These are phyloP conservation scores for Nyctalus aviator DNA, from an alignment of 2,797 vertebrate species.

Conservation along the genomic window DNA sequence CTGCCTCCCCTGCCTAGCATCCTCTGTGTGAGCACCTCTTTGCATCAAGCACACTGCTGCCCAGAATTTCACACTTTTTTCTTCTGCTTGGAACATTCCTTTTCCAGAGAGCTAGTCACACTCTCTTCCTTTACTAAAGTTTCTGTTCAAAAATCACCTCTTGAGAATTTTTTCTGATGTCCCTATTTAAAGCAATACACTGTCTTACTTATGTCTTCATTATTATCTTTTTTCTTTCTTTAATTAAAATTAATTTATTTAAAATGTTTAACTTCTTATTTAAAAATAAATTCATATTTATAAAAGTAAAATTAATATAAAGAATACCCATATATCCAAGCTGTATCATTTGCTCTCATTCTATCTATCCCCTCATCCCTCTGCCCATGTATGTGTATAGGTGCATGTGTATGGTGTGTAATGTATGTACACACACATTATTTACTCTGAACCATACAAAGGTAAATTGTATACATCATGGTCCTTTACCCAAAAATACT, in stretches of 20 bases:
- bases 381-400: no score
- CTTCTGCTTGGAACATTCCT: background rate
- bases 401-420: no score
- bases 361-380: no score
- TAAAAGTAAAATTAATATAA: no score
- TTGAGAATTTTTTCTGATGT: background rate
- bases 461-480: no score
- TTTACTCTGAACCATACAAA: no score
- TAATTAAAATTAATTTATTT: background rate
- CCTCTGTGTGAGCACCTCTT: background rate
- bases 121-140: background rate
- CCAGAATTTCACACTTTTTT: background rate
- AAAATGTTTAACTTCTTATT: background rate
- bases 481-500: no score
- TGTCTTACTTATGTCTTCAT: background rate
- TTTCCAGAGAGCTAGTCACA: background rate
- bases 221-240: background rate
- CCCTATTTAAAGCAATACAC: background rate
- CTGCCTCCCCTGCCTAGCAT: background rate
- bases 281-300: background rate
- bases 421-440: no score
- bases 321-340: no score
- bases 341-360: no score
- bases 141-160: background rate
- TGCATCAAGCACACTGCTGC: background rate